Base-by-base conservation (phyloP, 2,113 vertebrate species). In the Coturnix japonica region DNA sequence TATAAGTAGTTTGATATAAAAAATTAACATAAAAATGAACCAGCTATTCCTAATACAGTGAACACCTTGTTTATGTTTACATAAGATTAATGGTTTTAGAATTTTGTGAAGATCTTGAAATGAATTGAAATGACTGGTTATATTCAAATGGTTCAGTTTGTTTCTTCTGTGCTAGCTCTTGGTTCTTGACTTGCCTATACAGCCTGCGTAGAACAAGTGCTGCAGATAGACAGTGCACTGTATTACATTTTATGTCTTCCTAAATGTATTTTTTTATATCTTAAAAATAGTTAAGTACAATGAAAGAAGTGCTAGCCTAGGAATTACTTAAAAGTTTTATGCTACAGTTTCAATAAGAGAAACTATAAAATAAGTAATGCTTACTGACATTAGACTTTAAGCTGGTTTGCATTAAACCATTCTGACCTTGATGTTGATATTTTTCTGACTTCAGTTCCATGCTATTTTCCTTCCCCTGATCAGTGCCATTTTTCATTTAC, bases 41-140 rank as follows among this genome's bases (percentile, higher is more conserved):
- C 2, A 1, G 0, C 53, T 79, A 5, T 75, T 71, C 31, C 22
- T 49, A 41, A 11, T 49, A 33, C 15, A 2, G 9, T 19, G 3
- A 53, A 6, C 11, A 54, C 49, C 39, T 63, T 70, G 11, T 71
- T 81, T 65, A 2, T 59, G 7, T 73, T 82, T 74, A 4, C 2
- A 3, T 30, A 15, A 15, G 17, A 9, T 21, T 47, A 35, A 67
- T 56, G 49, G 11, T 51, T 87, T 82, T 35, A 25, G 28, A 11
- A 39, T 26, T 67, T 57, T 0, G 1, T 37, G 71, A 46, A 72
- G 43, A 21, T 18, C 22, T 53, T 76, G 60, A 80, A 91, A 60
- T 73, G 51, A 66, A 85, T 61, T 13, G 46, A 53, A 61, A 54
- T 4, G 19, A 4, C 44, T 20, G 23, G 37, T 75, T 35, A 70